Evolutionary conservation across 2,888 invertebrate species (phyloP).

Genomic region (Acronicta alni): DNA sequence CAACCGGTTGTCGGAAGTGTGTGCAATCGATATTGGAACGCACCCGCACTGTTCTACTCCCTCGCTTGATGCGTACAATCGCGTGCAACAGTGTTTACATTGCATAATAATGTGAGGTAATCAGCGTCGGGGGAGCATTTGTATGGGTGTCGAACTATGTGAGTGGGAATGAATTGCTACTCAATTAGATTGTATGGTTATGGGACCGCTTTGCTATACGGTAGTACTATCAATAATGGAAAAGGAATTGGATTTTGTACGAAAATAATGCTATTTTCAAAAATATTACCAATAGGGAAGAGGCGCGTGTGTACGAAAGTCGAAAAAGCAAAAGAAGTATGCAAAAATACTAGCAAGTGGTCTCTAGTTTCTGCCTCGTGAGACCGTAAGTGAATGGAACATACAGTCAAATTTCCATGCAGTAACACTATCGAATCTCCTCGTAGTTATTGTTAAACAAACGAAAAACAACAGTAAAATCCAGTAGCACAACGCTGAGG

Average conservation of each 20-base stretch:
- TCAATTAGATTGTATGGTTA: not conserved
- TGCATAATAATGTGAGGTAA: not conserved
- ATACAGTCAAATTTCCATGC: no score
- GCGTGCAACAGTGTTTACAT: constrained; percentile 22
- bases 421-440: no score
- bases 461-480: no score
- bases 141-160: not conserved
- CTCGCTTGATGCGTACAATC: constrained; percentile 33
- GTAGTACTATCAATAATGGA: not conserved
- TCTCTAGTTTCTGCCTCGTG: no score
- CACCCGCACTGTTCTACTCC: constrained; percentile 26
- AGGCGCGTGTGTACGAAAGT: no score
- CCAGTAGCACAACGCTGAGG: no score
- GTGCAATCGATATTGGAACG: constrained; percentile 71
- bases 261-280: no score
- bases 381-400: no score
- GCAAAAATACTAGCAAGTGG: no score
- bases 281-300: no score
- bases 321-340: no score
- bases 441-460: no score
- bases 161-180: not conserved
- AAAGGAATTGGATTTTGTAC: not conserved
- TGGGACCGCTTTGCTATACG: not conserved
- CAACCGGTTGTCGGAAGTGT: constrained; percentile 65
- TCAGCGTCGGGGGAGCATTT: not conserved